Evolutionary conservation across 2,888 invertebrate species (phyloP).

Genomic region (Drosophila algonquin): DNA sequence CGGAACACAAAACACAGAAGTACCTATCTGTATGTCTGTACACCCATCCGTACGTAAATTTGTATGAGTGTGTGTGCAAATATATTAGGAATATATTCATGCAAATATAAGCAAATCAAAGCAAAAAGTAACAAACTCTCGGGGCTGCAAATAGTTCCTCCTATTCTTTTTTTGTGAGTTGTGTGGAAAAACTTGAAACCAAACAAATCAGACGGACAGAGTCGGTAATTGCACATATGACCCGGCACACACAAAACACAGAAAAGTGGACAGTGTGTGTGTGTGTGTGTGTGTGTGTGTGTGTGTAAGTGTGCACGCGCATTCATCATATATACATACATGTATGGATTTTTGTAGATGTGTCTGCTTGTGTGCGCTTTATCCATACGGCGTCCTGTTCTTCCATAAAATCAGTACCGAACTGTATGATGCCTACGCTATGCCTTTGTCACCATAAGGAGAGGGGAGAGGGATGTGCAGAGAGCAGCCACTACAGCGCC

Average conservation of each 20-base stretch:
- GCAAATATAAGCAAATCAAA: neutral
- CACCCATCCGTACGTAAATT: neutral
- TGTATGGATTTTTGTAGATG: neutral
- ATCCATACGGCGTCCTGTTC: conserved; percentile 6
- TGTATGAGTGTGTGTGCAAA: conserved; percentile 6
- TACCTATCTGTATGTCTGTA: conserved; percentile 22
- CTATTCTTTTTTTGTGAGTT: conserved; percentile 6
- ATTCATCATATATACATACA: neutral
- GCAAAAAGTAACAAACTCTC: conserved; percentile 7
- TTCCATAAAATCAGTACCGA: neutral
- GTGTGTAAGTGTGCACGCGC: neutral
- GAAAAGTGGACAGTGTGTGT: neutral
- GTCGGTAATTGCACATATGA: neutral
- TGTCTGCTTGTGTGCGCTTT: conserved; percentile 3
- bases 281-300: neutral
- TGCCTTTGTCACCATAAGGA: neutral
- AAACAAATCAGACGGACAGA: neutral
- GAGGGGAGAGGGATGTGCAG: neutral
- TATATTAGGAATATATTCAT: neutral
- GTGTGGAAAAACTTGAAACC: neutral
- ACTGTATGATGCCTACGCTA: neutral
- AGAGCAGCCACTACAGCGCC: neutral
- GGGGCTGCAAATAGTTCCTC: neutral
- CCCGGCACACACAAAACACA: neutral
- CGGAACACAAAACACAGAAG: conserved; percentile 17